Base-by-base conservation (phyloP, 2,113 vertebrate genomes). In the Parus major region DNA sequence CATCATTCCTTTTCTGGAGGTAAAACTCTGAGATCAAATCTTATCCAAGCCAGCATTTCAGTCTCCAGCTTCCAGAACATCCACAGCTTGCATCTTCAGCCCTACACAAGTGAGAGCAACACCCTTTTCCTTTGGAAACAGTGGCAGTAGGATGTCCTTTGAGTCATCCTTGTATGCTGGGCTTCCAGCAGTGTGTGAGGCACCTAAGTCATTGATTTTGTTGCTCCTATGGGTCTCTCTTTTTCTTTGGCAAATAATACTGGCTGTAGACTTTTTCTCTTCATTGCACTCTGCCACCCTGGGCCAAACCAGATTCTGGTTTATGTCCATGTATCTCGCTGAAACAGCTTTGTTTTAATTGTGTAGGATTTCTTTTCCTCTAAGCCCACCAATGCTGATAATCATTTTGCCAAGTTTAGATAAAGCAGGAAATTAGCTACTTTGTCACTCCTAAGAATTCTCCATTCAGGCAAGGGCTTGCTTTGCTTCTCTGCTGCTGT, bases 31-130 rank as follows among this genome's bases (percentile, higher is more conserved):
- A 79, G 29, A 8, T 81, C 25, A 60, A 65, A 79, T 68, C 65
- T 23, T 72, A 61, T 9, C 66, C 8, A 41, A 88, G 27, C 3
- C 41, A 68, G 24, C 4, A 33, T 75, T 86, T 66, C 52, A 66
- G 23, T 41, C 24, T 47, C 46, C 57, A 65, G 25, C 36, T 82
- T 89, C 29, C 10, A 21, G 18, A 44, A 10, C 23, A 49, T 27
- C 9, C 16, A 15, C 42, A 52, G 25, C 14, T 88, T 70, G 11
- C 15, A 36, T 79, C 39, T 86, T 56, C 9, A 66, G 29, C 31
- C 39, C 11, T 41, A 1, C 13, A 41, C 31, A 47, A 61, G 20
- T 19, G 27, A 53, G 22, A 69, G 7, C 9, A n/a, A 0, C 2
- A 5, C 23, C 22, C 52, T 55, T 41, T 14, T 83, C 17, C 3